These are phyloP conservation scores for Phoenoteleia sp. DNA, from an alignment of 2,888 invertebrate species.

Conservation along the genomic window DNA sequence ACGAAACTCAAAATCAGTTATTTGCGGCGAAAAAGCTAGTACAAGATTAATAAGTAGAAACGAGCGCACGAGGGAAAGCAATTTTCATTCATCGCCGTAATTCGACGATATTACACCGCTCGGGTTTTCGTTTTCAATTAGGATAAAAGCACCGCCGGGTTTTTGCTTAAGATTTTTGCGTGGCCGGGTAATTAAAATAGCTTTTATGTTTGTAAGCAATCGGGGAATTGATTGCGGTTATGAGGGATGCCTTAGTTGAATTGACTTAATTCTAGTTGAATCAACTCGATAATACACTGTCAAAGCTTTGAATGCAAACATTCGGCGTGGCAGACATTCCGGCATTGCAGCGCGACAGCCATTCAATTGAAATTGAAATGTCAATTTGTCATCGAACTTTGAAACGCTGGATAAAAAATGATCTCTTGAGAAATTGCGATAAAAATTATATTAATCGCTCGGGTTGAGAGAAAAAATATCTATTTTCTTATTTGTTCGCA, in stretches of 20 bases:
- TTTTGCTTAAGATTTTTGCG: conserved; percentile 13
- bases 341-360: background rate
- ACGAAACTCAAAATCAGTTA: conserved; percentile 11
- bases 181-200: conserved; percentile 14
- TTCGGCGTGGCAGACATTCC: conserved; percentile 16
- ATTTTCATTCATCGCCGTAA: too few relatives aligned
- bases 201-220: conserved; percentile 14
- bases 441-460: conserved; percentile 12
- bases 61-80: too few relatives aligned
- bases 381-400: conserved; percentile 46
- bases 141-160: conserved; percentile 8
- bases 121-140: conserved; percentile 18
- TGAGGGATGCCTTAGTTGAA: conserved; percentile 18
- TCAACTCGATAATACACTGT: conserved; percentile 20
- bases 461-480: too few relatives aligned
- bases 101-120: too few relatives aligned
- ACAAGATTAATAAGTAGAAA: too few relatives aligned
- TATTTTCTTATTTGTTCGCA: too few relatives aligned
- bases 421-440: background rate
- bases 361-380: conserved; percentile 50
- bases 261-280: conserved; percentile 35
- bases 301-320: conserved; percentile 38
- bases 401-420: background rate
- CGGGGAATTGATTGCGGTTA: conserved; percentile 25
- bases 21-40: too few relatives aligned